phyloP scores from a whole-genome alignment of 2,113 vertebrate species.

The Osmerus mordax region DNA sequence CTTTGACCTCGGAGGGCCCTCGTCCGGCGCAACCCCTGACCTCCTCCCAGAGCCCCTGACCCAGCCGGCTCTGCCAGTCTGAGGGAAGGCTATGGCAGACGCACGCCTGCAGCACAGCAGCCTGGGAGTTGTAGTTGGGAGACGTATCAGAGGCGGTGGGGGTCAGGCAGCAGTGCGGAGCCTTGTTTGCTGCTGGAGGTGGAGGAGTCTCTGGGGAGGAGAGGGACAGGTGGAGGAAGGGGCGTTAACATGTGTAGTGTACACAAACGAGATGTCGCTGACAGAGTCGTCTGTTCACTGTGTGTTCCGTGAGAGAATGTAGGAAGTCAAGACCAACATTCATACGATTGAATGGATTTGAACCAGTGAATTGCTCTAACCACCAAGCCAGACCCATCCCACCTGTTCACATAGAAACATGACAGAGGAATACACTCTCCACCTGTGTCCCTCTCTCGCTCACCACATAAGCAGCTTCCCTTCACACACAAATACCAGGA shows the following conservation, averaged over 20 bases:
- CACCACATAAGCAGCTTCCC: constrained; percentile 48
- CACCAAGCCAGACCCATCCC: background rate
- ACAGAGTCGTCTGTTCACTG: too few relatives aligned
- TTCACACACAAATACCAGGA: constrained; percentile 36
- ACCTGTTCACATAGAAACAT: constrained; percentile 17
- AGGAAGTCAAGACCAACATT: too few relatives aligned
- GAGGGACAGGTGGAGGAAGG: background rate
- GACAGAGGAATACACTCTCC: constrained; percentile 13
- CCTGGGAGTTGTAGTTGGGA: constrained; percentile 12
- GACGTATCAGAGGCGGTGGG: constrained; percentile 18
- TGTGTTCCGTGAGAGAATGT: too few relatives aligned
- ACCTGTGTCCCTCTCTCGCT: constrained; percentile 24
- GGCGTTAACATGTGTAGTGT: background rate
- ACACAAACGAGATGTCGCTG: too few relatives aligned
- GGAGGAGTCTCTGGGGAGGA: background rate
- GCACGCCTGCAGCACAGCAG: constrained; percentile 6
- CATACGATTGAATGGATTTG: too few relatives aligned
- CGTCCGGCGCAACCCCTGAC: constrained; percentile 29
- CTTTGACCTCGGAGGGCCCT: constrained; percentile 8
- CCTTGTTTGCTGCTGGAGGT: background rate
- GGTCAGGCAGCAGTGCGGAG: background rate
- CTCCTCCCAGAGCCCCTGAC: constrained; percentile 39
- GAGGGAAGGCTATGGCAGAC: constrained; percentile 31
- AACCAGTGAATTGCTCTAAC: too few relatives aligned
- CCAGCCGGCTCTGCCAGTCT: constrained; percentile 58